phyloP scores from a whole-genome alignment of 2,888 invertebrate species.

The Tuta absoluta region DNA sequence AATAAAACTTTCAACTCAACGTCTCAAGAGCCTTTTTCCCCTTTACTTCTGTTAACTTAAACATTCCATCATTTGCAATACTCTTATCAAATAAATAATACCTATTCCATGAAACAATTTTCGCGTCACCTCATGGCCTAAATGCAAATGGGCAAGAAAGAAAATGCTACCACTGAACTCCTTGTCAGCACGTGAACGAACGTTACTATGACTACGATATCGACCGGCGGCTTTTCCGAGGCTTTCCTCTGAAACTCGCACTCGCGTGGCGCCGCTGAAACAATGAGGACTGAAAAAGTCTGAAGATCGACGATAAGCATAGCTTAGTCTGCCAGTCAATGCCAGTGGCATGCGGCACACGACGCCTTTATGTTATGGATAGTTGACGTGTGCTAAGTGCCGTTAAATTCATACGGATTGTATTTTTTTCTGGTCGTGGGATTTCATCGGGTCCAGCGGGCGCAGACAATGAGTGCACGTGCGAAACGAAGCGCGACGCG shows the following conservation, averaged over 20 bases:
- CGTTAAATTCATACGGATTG: conserved; percentile 47
- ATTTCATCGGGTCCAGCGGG: conserved; percentile 56
- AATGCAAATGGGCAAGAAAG: conserved; percentile 67
- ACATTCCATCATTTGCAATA: conserved; percentile 4
- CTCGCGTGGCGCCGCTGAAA: conserved; percentile 76
- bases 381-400: conserved; percentile 41
- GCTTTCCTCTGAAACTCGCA: conserved; percentile 71
- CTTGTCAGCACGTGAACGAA: conserved; percentile 70
- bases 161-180: conserved; percentile 56
- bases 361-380: conserved; percentile 41
- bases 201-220: conserved; percentile 75
- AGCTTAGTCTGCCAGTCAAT: conserved; percentile 19
- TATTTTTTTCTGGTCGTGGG: conserved; percentile 46
- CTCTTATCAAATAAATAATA: conserved; percentile 38
- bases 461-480: conserved; percentile 73
- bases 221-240: conserved; percentile 79
- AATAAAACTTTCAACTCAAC: conserved; percentile 38
- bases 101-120: conserved; percentile 51
- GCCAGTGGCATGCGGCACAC: conserved; percentile 34
- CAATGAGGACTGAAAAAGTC: conserved; percentile 60
- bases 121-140: conserved; percentile 67
- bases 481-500: conserved; percentile 72
- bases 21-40: conserved; percentile 32
- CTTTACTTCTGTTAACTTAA: conserved; percentile 11
- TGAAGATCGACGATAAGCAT: conserved; percentile 34